Percentiles rank a stretch among this genome's conserved stretches.
phyloP scores from a whole-genome alignment of 1,140 invertebrate genomes.

The Pachypsylla venusta region DNA sequence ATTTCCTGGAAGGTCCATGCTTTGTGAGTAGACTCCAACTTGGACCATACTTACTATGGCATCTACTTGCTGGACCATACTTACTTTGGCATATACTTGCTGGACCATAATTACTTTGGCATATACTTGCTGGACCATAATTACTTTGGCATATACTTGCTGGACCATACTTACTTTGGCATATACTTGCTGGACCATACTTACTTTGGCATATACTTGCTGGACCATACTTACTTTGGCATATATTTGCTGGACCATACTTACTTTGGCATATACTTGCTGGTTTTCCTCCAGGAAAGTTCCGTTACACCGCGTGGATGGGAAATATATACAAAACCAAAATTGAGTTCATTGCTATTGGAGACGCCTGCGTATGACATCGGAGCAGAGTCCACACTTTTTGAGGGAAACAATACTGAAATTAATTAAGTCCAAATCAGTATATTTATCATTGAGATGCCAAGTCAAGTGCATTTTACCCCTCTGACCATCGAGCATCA shows the following conservation, averaged over 20 bases:
- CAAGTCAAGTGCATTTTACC: too few species aligned
- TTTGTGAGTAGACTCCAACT: too few species aligned
- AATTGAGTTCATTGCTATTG: constrained; percentile 49
- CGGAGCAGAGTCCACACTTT: constrained; percentile 36
- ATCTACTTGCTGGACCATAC: constrained; percentile 93
- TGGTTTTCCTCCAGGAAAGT: constrained; percentile 92
- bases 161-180: constrained; percentile 61
- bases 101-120: too few species aligned
- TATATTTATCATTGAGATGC: too few species aligned
- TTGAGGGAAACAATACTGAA: constrained; percentile 46
- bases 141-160: constrained; percentile 23
- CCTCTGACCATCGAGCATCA: too few species aligned
- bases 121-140: too few species aligned
- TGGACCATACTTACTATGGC: constrained; percentile 76
- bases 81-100: neutral
- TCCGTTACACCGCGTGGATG: constrained; percentile 92
- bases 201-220: constrained; percentile 5
- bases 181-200: constrained; percentile 78
- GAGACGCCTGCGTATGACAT: constrained; percentile 31
- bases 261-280: constrained; percentile 97
- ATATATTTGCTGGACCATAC: constrained; percentile 25
- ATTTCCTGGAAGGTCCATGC: too few species aligned
- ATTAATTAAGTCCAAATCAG: too few species aligned
- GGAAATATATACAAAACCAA: constrained; percentile 89
- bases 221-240: constrained; percentile 9